These are phyloP conservation scores for Papilio machaon DNA, from an alignment of 1,140 invertebrate species.

Conservation along the genomic window DNA sequence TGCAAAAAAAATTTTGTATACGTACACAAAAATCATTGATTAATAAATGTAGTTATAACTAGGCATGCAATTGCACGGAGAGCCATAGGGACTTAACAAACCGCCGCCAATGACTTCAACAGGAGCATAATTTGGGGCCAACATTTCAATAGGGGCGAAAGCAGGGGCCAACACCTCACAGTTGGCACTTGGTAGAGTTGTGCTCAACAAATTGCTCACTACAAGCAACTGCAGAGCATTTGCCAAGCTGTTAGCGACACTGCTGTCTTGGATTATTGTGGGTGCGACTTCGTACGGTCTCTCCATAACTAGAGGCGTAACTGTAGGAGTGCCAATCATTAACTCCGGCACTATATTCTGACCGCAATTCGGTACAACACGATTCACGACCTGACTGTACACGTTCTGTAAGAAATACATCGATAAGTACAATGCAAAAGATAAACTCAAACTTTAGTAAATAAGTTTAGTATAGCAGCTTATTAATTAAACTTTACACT, in stretches of 20 bases:
- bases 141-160: conserved; percentile 23
- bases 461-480: background rate
- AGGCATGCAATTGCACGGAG: conserved; percentile 26
- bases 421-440: conserved; percentile 38
- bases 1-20: background rate
- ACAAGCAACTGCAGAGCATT: conserved; percentile 70
- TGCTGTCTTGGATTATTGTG: conserved; percentile 67
- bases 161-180: conserved; percentile 35
- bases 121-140: conserved; percentile 19
- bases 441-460: no score
- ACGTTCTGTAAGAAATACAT: conserved; percentile 49
- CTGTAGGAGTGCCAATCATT: conserved; percentile 23
- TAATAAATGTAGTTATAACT: conserved; percentile 34
- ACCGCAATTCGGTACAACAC: conserved; percentile 49
- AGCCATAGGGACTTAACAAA: conserved; percentile 8
- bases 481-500: no score
- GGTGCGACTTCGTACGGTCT: conserved; percentile 47
- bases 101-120: conserved; percentile 27
- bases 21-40: no score
- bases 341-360: conserved; percentile 44
- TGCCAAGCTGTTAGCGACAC: conserved; percentile 68
- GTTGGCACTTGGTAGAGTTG: conserved; percentile 54
- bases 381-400: conserved; percentile 57
- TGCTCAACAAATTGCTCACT: conserved; percentile 66
- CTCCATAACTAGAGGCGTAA: conserved; percentile 36